Evolutionary conservation across 2,113 vertebrate species (phyloP).

Genomic region (Entelurus aequoreus): DNA sequence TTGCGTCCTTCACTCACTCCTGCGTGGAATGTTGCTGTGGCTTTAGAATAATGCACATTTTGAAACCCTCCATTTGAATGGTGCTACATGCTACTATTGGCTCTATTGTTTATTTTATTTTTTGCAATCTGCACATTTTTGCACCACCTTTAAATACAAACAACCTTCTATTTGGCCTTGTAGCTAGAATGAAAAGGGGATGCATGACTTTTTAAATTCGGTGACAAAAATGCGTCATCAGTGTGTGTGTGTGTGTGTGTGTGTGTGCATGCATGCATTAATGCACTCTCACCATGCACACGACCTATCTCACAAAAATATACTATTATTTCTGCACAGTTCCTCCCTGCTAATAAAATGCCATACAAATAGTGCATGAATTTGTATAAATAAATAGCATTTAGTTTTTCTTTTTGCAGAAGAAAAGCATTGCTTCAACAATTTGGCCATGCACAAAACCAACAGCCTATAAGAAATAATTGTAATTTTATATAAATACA

Average conservation of each 20-base stretch:
- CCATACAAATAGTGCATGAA: too few species aligned
- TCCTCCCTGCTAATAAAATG: background rate
- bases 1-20: too few species aligned
- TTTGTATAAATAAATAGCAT: too few species aligned
- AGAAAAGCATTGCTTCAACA: background rate
- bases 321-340: background rate
- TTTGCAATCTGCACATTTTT: too few species aligned
- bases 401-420: too few species aligned
- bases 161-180: too few species aligned
- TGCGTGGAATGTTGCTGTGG: too few species aligned
- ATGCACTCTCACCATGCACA: conserved; percentile 62
- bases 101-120: too few species aligned
- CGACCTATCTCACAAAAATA: conserved; percentile 65
- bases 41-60: too few species aligned
- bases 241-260: conserved; percentile 9
- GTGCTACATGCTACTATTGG: too few species aligned
- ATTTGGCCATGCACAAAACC: background rate
- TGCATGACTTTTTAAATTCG: background rate
- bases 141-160: too few species aligned
- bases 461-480: background rate
- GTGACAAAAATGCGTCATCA: background rate
- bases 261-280: conserved; percentile 32
- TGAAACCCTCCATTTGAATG: too few species aligned
- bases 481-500: background rate
- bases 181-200: background rate